A percentile compares a stretch with the other conserved stretches of the same genome.
Evolutionary conservation across 2,888 invertebrate genomes (phyloP).

Genomic region (Andrena camellia): DNA sequence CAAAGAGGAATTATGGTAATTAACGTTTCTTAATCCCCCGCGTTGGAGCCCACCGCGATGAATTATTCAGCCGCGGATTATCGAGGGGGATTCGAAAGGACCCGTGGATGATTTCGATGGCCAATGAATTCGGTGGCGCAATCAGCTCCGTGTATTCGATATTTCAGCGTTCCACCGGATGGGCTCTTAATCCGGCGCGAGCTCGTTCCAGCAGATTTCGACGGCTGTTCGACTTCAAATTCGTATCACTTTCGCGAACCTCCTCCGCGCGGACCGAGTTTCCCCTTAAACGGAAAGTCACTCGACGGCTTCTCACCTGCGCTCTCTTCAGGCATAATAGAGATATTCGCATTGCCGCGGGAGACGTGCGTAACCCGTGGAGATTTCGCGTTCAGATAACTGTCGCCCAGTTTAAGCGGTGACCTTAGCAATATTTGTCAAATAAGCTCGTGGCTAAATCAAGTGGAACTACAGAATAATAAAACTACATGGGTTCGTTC

Average conservation of each 20-base stretch:
- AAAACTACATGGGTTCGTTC: not conserved
- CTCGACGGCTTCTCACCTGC: constrained; percentile 53
- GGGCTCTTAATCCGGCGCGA: not conserved
- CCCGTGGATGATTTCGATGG: constrained; percentile 19
- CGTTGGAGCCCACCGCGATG: constrained; percentile 1
- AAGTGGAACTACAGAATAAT: not conserved
- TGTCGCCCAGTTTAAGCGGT: constrained; percentile 72
- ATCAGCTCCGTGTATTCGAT: not conserved
- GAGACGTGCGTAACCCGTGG: constrained; percentile 58
- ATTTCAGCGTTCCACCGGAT: not conserved
- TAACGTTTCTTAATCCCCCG: constrained; percentile 20
- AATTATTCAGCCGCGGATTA: constrained; percentile 20
- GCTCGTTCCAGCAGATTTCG: not conserved
- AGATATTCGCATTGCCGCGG: constrained; percentile 72
- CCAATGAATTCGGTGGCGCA: not conserved
- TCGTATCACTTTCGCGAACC: constrained; percentile 12
- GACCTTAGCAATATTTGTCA: constrained; percentile 69
- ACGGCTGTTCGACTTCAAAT: constrained; percentile 8
- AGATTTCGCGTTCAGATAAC: constrained; percentile 73
- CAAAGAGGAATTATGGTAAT: constrained; percentile 37
- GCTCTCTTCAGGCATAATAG: constrained; percentile 67
- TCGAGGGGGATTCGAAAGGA: not conserved
- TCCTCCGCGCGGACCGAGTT: constrained; percentile 8
- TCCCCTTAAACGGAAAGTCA: constrained; percentile 59
- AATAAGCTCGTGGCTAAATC: constrained; percentile 9